Conservation (phyloP, 1,140 invertebrate species). For the Cyphomyrmex costatus region DNA sequence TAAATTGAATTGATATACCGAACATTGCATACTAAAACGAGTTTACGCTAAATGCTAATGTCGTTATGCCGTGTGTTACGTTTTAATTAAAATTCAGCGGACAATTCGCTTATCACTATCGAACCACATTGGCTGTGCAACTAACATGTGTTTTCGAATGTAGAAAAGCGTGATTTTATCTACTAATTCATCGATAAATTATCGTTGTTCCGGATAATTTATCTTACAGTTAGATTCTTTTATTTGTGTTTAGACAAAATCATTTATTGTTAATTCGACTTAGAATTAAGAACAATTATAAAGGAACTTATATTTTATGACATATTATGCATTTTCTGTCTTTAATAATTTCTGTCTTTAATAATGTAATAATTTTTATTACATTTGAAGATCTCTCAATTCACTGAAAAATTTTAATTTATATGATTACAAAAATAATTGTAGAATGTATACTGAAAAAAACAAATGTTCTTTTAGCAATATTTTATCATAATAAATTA, state of each 20-base stretch:
- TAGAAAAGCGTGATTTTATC: constrained; percentile 49
- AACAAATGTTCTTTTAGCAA: neutral
- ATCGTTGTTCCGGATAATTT: neutral
- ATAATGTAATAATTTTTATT: neutral
- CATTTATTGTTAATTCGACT: constrained; percentile 15
- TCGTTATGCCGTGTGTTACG: constrained; percentile 23
- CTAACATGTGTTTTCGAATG: constrained; percentile 32
- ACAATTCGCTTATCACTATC: constrained; percentile 45
- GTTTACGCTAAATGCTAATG: constrained; percentile 18
- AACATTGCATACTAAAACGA: constrained; percentile 27
- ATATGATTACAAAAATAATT: no score
- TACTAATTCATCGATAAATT: constrained; percentile 19
- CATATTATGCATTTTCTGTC: neutral
- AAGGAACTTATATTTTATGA: no score
- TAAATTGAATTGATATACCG: constrained; percentile 34
- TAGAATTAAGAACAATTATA: no score
- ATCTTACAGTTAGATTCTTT: constrained; percentile 14
- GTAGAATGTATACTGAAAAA: neutral
- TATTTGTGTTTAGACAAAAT: neutral
- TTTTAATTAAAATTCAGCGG: constrained; percentile 58
- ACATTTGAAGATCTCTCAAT: neutral
- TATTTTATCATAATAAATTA: neutral
- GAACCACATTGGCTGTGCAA: constrained; percentile 37
- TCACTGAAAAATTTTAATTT: no score
- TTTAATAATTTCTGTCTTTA: neutral